These are phyloP conservation scores for Pagrus major DNA, from an alignment of 2,113 vertebrate species.

Conservation along the genomic window DNA sequence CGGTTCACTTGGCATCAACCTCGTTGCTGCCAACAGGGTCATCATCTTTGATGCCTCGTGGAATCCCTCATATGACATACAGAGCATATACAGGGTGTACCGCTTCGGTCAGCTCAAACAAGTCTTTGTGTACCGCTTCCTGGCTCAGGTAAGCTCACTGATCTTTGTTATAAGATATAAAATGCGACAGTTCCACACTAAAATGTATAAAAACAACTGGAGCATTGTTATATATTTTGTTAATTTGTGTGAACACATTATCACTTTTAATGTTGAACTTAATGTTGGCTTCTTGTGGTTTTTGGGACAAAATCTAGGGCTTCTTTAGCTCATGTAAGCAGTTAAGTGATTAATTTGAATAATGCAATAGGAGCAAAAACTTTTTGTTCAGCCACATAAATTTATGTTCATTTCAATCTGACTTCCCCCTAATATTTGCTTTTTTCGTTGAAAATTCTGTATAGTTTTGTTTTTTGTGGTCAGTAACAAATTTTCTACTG, in stretches of 20 bases:
- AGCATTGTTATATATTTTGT: no score
- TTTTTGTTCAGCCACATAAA: not conserved
- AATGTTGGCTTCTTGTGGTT: not conserved
- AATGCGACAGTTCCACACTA: no score
- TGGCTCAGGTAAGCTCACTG: slow-evolving; percentile 90
- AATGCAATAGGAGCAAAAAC: not conserved
- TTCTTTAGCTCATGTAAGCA: no score
- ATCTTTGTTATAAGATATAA: no score
- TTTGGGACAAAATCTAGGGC: not conserved
- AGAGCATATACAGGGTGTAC: slow-evolving; percentile 98
- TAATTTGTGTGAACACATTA: no score
- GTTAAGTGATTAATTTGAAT: not conserved
- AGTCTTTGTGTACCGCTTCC: slow-evolving; percentile 96
- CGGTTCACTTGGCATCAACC: slow-evolving; percentile 96
- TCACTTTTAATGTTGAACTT: no score
- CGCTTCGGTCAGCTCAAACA: slow-evolving; percentile 95
- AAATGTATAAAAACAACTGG: no score
- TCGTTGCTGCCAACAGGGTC: slow-evolving; percentile 95
- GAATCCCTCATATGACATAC: slow-evolving; percentile 97
- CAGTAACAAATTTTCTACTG: no score
- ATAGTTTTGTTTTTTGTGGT: no score
- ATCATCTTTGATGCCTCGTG: slow-evolving; percentile 98
- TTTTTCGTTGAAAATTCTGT: no score
- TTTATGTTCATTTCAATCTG: no score
- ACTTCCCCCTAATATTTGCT: no score